Conservation (phyloP, 2,113 vertebrate genomes). For the Nerophis ophidion region DNA sequence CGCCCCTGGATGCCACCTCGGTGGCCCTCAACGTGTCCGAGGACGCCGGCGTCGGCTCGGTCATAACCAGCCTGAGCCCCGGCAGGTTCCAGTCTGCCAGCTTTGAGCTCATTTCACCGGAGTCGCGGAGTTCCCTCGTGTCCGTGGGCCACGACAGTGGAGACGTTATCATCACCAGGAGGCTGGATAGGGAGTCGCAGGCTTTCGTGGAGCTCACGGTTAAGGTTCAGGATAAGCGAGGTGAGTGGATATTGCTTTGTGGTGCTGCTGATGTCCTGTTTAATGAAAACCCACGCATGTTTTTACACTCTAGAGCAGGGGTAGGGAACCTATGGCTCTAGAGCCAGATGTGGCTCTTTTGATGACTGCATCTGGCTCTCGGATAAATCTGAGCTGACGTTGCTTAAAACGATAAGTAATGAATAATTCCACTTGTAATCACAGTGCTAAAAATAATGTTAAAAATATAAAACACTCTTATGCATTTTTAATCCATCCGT, state of each 20-base stretch:
- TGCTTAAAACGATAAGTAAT: too few relatives aligned
- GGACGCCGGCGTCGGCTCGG: slow-evolving; percentile 72
- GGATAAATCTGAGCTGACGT: too few relatives aligned
- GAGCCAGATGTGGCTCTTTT: too few relatives aligned
- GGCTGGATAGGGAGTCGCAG: slow-evolving; percentile 76
- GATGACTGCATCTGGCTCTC: too few relatives aligned
- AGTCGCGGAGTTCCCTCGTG: slow-evolving; percentile 68
- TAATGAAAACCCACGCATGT: slow-evolving; percentile 5
- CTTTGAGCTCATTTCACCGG: slow-evolving; percentile 76
- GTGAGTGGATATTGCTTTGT: slow-evolving; percentile 61
- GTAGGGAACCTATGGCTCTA: too few relatives aligned
- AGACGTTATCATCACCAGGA: slow-evolving; percentile 69
- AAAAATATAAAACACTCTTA: too few relatives aligned
- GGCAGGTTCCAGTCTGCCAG: slow-evolving; percentile 64
- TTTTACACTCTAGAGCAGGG: background rate
- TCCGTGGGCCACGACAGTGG: slow-evolving; percentile 76
- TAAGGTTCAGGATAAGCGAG: slow-evolving; percentile 78
- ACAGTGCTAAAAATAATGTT: too few relatives aligned
- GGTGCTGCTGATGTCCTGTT: slow-evolving; percentile 30
- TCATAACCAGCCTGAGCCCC: slow-evolving; percentile 70
- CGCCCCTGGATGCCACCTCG: slow-evolving; percentile 58
- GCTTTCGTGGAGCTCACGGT: slow-evolving; percentile 74
- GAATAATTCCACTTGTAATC: too few relatives aligned
- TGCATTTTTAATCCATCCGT: too few relatives aligned
- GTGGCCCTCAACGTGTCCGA: slow-evolving; percentile 75